Conservation (phyloP, 2,888 invertebrate genomes). For the Axea sp. region DNA sequence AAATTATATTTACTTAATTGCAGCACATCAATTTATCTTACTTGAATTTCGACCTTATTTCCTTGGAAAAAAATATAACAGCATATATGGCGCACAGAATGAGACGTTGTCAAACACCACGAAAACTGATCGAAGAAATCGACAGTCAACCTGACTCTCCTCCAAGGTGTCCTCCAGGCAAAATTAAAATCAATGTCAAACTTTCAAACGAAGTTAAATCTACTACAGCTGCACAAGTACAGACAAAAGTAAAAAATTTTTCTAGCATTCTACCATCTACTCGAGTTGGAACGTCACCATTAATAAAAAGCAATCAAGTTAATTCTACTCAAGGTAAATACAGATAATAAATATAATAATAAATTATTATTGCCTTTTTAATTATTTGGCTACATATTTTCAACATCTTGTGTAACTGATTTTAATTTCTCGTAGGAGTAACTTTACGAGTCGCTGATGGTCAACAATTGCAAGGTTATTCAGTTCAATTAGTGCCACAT, state of each 20-base stretch:
- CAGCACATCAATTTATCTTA: conserved; percentile 83
- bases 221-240: conserved; percentile 57
- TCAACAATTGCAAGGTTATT: conserved; percentile 79
- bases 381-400: too few species aligned
- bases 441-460: conserved; percentile 77
- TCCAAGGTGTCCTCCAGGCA: conserved; percentile 84
- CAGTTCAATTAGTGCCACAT: conserved; percentile 81
- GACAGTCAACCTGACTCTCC: conserved; percentile 82
- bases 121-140: conserved; percentile 86
- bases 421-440: conserved; percentile 68
- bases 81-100: conserved; percentile 93
- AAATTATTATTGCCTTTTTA: too few species aligned
- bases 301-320: conserved; percentile 75
- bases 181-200: conserved; percentile 83
- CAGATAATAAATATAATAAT: too few species aligned
- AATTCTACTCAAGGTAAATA: conserved; percentile 73
- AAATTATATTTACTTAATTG: too few species aligned
- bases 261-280: conserved; percentile 75
- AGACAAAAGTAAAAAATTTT: conserved; percentile 73
- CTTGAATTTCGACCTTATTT: conserved; percentile 84
- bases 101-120: conserved; percentile 86
- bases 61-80: conserved; percentile 85
- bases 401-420: too few species aligned
- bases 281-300: conserved; percentile 78
- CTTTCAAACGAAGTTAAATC: conserved; percentile 76